Percentiles rank a stretch among this genome's conserved stretches.
These are phyloP conservation scores for Hyppa rectilinea DNA, from an alignment of 2,888 invertebrate genomes.

Conservation along the genomic window DNA sequence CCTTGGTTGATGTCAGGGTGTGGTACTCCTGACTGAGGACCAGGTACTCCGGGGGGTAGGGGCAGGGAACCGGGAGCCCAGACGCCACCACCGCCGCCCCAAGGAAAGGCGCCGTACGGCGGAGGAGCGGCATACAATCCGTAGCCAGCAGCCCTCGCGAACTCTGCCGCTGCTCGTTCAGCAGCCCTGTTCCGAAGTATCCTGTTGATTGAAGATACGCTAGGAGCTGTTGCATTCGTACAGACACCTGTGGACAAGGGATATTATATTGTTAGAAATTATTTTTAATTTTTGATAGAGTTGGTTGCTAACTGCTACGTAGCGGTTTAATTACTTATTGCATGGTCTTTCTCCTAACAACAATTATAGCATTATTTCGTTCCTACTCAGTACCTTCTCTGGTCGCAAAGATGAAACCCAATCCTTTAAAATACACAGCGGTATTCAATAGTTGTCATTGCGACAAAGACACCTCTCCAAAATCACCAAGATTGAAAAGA, in stretches of 20 bases:
- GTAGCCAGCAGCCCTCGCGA: constrained; percentile 97
- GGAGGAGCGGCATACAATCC: constrained; percentile 96
- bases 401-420: not conserved
- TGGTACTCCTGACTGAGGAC: constrained; percentile 85
- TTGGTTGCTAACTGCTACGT: not conserved
- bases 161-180: constrained; percentile 98
- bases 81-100: constrained; percentile 86
- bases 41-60: constrained; percentile 87
- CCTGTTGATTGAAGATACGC: constrained; percentile 98
- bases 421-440: not conserved
- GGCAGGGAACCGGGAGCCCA: constrained; percentile 92
- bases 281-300: not conserved
- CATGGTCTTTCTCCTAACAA: not conserved
- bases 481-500: constrained; percentile 21
- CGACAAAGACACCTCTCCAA: not conserved
- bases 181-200: constrained; percentile 98
- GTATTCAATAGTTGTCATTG: not conserved
- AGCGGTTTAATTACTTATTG: not conserved
- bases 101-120: constrained; percentile 91
- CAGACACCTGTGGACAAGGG: constrained; percentile 94
- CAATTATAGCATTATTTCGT: not conserved
- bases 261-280: not conserved
- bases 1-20: constrained; percentile 89
- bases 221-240: constrained; percentile 98
- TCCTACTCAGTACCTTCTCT: not conserved